Evolutionary conservation across 2,113 vertebrate genomes (phyloP).

Genomic region (Odocoileus virginianus): DNA sequence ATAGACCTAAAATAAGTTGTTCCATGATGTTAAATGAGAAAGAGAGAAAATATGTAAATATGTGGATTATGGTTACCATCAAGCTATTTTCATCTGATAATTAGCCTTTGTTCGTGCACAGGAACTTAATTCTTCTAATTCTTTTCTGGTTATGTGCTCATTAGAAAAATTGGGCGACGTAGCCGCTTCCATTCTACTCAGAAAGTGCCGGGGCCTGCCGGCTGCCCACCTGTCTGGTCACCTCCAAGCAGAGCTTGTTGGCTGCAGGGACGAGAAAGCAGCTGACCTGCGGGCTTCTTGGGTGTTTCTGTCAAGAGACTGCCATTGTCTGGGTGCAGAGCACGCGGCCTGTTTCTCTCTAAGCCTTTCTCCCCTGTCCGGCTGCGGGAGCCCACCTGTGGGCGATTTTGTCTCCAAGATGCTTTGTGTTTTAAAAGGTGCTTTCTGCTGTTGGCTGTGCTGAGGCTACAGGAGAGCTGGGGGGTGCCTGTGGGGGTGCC

Average conservation of each 20-base stretch:
- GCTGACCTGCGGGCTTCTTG: not conserved
- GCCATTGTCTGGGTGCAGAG: not conserved
- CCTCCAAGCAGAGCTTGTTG: not conserved
- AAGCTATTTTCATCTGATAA: conserved; percentile 36
- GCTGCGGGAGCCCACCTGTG: not conserved
- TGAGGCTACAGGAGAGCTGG: not conserved
- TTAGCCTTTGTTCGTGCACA: conserved; percentile 38
- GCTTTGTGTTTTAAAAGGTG: not conserved
- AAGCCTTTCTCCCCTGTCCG: not conserved
- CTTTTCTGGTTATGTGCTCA: conserved; percentile 29
- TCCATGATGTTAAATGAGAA: not conserved
- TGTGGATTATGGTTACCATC: conserved; percentile 1
- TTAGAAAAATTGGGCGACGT: not conserved
- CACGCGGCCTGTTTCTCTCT: not conserved
- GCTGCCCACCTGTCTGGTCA: conserved; percentile 17
- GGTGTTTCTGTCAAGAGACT: not conserved
- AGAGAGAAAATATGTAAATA: not conserved
- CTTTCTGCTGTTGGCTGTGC: not conserved
- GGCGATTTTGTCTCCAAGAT: not conserved
- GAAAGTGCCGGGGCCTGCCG: not conserved
- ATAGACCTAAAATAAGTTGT: not conserved
- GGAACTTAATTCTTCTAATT: conserved; percentile 18
- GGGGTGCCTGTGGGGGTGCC: not conserved
- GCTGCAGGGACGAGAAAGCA: not conserved
- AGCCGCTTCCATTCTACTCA: conserved; percentile 9